phyloP scores from a whole-genome alignment of 2,113 vertebrate species.

The Perognathus longimembris region DNA sequence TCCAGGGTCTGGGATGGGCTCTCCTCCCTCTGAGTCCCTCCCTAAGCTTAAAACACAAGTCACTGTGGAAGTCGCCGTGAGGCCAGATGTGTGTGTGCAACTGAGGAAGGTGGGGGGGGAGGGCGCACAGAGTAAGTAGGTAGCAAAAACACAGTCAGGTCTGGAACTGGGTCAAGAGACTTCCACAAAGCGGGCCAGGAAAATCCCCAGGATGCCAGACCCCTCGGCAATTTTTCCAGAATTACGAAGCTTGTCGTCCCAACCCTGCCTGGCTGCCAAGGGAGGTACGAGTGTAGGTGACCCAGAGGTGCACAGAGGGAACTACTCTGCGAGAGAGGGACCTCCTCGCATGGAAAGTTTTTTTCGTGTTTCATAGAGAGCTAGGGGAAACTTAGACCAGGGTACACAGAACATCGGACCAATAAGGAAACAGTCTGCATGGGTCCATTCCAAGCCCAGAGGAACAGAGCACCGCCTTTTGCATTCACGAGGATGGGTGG shows the following conservation, averaged over 20 bases:
- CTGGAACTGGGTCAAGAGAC: conserved; percentile 54
- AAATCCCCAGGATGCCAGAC: conserved; percentile 71
- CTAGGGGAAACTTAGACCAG: conserved; percentile 40
- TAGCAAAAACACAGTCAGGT: conserved; percentile 35
- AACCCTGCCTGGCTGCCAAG: conserved; percentile 59
- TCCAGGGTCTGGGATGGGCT: too few species aligned
- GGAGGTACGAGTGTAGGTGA: conserved; percentile 72
- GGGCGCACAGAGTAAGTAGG: background rate
- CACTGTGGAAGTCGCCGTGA: rapidly evolving
- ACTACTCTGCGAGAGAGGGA: conserved; percentile 26
- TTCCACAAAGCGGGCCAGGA: conserved; percentile 61
- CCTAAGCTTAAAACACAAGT: background rate
- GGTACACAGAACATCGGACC: conserved; percentile 16
- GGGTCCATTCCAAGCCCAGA: background rate
- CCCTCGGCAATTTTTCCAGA: conserved; percentile 77
- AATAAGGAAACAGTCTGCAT: background rate
- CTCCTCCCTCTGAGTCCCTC: background rate
- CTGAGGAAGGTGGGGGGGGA: background rate
- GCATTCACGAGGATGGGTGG: background rate
- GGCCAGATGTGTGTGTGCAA: background rate
- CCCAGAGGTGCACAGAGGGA: conserved; percentile 48
- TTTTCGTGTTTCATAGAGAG: conserved; percentile 55
- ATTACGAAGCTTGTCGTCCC: background rate
- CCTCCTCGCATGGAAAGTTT: conserved; percentile 61
- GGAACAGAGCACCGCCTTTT: background rate